A percentile compares a stretch with the other conserved stretches of the same genome.
These are phyloP conservation scores for Epicampocera succincta DNA, from an alignment of 2,888 invertebrate species.

Conservation along the genomic window DNA sequence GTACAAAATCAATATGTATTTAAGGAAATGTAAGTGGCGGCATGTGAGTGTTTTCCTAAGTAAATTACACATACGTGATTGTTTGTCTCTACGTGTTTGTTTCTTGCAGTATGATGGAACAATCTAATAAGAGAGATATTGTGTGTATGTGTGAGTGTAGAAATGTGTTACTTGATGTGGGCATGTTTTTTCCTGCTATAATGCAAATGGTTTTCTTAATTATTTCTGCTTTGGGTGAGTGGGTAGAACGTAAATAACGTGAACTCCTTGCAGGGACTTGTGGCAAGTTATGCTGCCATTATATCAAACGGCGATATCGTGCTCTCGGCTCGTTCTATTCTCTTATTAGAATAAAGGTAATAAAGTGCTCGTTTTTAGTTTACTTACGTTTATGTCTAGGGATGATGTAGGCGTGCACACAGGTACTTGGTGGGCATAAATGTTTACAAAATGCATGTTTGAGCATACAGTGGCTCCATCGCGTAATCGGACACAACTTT, in stretches of 20 bases:
- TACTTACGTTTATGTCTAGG: too few relatives aligned
- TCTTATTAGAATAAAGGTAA: too few relatives aligned
- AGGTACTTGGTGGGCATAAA: too few relatives aligned
- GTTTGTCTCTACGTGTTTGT: slow-evolving; percentile 55
- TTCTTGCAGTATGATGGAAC: slow-evolving; percentile 14
- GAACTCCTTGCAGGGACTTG: background rate
- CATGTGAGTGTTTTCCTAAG: slow-evolving; percentile 48
- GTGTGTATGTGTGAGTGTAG: background rate
- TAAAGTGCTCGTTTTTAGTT: too few relatives aligned
- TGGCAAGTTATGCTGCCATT: too few relatives aligned
- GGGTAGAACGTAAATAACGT: background rate
- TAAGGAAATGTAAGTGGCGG: slow-evolving; percentile 29
- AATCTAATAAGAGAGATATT: background rate
- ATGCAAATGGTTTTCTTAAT: background rate
- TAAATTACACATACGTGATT: slow-evolving; percentile 64
- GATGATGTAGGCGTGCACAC: too few relatives aligned
- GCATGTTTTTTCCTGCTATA: background rate
- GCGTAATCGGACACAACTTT: too few relatives aligned
- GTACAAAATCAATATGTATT: slow-evolving; percentile 50
- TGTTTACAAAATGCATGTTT: too few relatives aligned
- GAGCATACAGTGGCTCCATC: too few relatives aligned
- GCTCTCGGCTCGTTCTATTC: too few relatives aligned
- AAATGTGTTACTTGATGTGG: too few relatives aligned
- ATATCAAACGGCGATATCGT: too few relatives aligned
- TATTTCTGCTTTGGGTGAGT: slow-evolving; percentile 10